Evolutionary conservation across 2,888 invertebrate genomes (phyloP).

Genomic region (Scrobipalpa costella): DNA sequence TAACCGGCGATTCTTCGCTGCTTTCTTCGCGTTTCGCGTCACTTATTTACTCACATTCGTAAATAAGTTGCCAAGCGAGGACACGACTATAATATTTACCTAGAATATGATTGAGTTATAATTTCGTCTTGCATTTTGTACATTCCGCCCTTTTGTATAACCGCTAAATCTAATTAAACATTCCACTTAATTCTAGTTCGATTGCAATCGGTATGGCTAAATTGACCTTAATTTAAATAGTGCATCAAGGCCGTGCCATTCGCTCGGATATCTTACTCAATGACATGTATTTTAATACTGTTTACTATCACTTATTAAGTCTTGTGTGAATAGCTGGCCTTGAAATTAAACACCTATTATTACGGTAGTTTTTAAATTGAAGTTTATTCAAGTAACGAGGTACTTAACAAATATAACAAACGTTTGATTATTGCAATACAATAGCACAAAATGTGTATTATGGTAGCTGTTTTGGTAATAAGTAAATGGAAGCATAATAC

Average conservation of each 20-base stretch:
- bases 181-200: slow-evolving; percentile 15
- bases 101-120: background rate
- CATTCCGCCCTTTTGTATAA: slow-evolving; percentile 16
- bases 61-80: slow-evolving; percentile 1
- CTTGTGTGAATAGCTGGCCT: slow-evolving; percentile 21
- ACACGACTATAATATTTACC: too few relatives aligned
- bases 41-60: slow-evolving; percentile 9
- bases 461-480: background rate
- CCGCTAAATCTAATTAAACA: slow-evolving; percentile 11
- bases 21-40: slow-evolving; percentile 11
- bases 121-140: background rate
- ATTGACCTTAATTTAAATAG: slow-evolving; percentile 14
- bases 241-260: slow-evolving; percentile 35
- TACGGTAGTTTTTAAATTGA: slow-evolving; percentile 5
- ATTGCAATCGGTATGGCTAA: slow-evolving; percentile 14
- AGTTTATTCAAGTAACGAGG: background rate
- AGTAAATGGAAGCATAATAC: background rate
- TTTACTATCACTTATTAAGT: slow-evolving; percentile 20
- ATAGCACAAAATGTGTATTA: background rate
- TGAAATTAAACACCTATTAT: slow-evolving; percentile 32
- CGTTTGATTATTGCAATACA: background rate
- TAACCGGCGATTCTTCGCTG: slow-evolving; percentile 1
- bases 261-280: slow-evolving; percentile 29
- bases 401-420: too few relatives aligned
- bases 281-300: slow-evolving; percentile 14